These are phyloP conservation scores for Ursus arctos DNA, from an alignment of 2,113 vertebrate species.

Conservation along the genomic window DNA sequence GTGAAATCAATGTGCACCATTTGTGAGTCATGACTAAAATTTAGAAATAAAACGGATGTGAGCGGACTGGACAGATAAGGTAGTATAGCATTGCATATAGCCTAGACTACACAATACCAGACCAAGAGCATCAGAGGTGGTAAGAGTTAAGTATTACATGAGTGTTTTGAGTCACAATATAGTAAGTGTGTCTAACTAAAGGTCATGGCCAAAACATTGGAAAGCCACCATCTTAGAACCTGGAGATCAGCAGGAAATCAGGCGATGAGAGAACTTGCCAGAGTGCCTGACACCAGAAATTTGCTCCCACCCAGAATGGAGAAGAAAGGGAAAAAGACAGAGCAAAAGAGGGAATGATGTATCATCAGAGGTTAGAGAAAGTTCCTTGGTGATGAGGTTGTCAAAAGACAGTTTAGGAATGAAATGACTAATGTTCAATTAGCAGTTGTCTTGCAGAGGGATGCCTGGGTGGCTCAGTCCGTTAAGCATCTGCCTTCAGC, in stretches of 20 bases:
- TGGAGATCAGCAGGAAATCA: not conserved
- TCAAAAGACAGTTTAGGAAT: not conserved
- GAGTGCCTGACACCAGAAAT: not conserved
- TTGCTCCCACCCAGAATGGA: not conserved
- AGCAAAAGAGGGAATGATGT: not conserved
- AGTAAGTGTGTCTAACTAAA: not conserved
- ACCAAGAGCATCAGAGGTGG: not conserved
- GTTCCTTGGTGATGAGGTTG: not conserved
- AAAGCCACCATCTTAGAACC: not conserved
- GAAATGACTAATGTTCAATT: not conserved
- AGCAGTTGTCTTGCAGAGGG: not conserved
- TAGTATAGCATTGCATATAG: accelerated
- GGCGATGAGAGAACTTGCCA: not conserved
- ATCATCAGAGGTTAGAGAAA: not conserved
- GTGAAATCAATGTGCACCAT: not conserved
- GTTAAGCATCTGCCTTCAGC: not conserved
- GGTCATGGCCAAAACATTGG: not conserved
- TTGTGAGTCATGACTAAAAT: slow-evolving; percentile 3
- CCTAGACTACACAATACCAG: not conserved
- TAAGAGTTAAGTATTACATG: not conserved
- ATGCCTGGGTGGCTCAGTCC: not conserved
- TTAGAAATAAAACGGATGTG: not conserved
- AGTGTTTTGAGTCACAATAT: not conserved
- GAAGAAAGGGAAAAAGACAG: not conserved
- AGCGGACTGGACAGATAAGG: not conserved